These are phyloP conservation scores for Brenthis hecate DNA, from an alignment of 2,888 invertebrate genomes.

Conservation along the genomic window DNA sequence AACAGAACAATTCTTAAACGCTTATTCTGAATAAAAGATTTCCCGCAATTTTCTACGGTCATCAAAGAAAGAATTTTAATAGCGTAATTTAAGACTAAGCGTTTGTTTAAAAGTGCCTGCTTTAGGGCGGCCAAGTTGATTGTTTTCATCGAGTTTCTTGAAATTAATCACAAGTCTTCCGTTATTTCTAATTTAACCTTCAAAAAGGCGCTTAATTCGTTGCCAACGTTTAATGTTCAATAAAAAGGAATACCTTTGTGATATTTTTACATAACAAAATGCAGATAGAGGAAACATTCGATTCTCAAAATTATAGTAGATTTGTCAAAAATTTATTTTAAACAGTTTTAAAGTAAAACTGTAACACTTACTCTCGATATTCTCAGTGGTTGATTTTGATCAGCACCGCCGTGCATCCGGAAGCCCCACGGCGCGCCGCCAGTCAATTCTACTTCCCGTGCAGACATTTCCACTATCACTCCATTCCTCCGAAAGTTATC, in stretches of 20 bases:
- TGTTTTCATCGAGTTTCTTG: slow-evolving; percentile 34
- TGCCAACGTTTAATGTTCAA: neutral
- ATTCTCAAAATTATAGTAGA: neutral
- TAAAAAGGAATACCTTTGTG: neutral
- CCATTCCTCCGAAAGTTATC: slow-evolving; percentile 52
- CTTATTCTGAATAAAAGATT: slow-evolving; percentile 24
- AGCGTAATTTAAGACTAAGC: slow-evolving; percentile 34
- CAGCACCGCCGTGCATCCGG: slow-evolving; percentile 92
- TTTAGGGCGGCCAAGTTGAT: slow-evolving; percentile 33
- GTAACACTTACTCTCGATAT: slow-evolving; percentile 88
- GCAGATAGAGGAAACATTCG: too few relatives aligned
- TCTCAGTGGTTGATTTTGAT: slow-evolving; percentile 89
- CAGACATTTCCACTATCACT: slow-evolving; percentile 82
- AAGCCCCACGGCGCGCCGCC: slow-evolving; percentile 95
- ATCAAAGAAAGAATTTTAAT: slow-evolving; percentile 35
- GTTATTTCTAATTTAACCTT: slow-evolving; percentile 22
- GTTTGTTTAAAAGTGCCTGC: slow-evolving; percentile 33
- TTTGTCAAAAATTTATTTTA: neutral
- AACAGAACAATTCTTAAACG: slow-evolving; percentile 21
- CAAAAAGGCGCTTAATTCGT: slow-evolving; percentile 10
- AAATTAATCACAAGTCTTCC: slow-evolving; percentile 30
- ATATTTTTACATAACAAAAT: too few relatives aligned
- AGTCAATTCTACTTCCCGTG: slow-evolving; percentile 87
- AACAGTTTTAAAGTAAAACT: neutral
- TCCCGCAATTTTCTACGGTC: slow-evolving; percentile 24